Conservation (phyloP, 2,797 vertebrate genomes). For the Zenarchopterus dispar region DNA sequence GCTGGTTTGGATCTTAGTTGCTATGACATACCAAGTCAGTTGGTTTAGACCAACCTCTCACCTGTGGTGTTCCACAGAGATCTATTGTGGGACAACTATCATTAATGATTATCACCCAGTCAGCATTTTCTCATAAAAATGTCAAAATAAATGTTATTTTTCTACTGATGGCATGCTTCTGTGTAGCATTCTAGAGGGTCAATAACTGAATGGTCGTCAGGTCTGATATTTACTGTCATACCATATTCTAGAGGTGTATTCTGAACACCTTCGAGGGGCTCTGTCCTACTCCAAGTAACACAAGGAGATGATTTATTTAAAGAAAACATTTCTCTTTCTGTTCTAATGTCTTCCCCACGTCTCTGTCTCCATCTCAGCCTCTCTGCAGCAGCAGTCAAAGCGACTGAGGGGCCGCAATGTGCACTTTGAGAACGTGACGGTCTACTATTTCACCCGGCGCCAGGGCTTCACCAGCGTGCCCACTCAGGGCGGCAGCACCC, state of each 20-base stretch:
- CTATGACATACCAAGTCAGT: too few species aligned
- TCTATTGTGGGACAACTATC: neutral
- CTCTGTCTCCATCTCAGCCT: constrained; percentile 74
- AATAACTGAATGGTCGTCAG: neutral
- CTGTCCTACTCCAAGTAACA: neutral
- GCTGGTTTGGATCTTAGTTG: too few species aligned
- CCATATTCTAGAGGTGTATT: too few species aligned
- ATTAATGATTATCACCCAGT: neutral
- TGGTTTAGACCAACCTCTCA: neutral
- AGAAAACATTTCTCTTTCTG: neutral
- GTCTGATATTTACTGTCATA: too few species aligned
- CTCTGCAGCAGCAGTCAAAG: constrained; percentile 89
- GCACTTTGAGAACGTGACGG: constrained; percentile 93
- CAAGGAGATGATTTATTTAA: neutral
- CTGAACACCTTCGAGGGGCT: too few species aligned
- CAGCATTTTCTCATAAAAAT: neutral
- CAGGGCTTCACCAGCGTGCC: constrained; percentile 96
- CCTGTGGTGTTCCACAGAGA: neutral
- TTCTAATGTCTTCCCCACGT: neutral
- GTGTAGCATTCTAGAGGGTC: neutral
- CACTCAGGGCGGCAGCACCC: constrained; percentile 92
- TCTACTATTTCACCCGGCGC: constrained; percentile 93
- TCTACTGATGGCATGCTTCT: neutral
- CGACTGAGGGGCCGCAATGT: constrained; percentile 89
- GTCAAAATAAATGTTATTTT: neutral